Conservation (phyloP, 2,888 invertebrate species). For the Caenorhabditis drosophilae region DNA sequence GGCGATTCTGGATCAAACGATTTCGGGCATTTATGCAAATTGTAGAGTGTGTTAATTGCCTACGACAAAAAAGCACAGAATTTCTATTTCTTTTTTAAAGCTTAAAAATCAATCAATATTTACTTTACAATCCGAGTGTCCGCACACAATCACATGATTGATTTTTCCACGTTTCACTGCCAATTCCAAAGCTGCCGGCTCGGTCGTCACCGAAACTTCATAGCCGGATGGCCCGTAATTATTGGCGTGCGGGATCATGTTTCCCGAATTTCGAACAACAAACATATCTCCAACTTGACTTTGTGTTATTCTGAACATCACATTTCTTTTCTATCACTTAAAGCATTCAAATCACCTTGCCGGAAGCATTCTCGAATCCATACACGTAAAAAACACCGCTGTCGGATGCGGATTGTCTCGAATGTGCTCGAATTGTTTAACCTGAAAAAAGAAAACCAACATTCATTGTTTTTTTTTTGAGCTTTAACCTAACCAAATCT, state of each 20-base stretch:
- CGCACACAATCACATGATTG: conserved; percentile 88
- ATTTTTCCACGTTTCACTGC: conserved; percentile 91
- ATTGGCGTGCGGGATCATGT: conserved; percentile 88
- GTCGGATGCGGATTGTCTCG: conserved; percentile 91
- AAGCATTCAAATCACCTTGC: conserved; percentile 75
- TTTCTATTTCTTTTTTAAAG: too few species aligned
- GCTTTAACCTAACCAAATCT: conserved; percentile 48
- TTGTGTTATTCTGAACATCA: conserved; percentile 37
- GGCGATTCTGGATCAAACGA: conserved; percentile 75
- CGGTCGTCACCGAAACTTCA: conserved; percentile 81
- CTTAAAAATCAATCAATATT: conserved; percentile 5
- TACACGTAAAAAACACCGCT: conserved; percentile 95
- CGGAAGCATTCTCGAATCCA: conserved; percentile 96
- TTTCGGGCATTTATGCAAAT: conserved; percentile 76
- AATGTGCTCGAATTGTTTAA: conserved; percentile 88
- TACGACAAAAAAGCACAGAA: conserved; percentile 58
- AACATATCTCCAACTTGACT: conserved; percentile 92
- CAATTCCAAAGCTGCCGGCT: conserved; percentile 92
- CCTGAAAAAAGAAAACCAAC: conserved; percentile 41
- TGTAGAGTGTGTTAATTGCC: conserved; percentile 90
- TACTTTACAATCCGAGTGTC: conserved; percentile 93
- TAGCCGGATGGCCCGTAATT: conserved; percentile 75
- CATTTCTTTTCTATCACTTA: background rate
- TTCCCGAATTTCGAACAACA: conserved; percentile 94
- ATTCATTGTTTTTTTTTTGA: background rate